Conservation (phyloP, 2,113 vertebrate species). For the Boulengeromyrus knoepffleri region DNA sequence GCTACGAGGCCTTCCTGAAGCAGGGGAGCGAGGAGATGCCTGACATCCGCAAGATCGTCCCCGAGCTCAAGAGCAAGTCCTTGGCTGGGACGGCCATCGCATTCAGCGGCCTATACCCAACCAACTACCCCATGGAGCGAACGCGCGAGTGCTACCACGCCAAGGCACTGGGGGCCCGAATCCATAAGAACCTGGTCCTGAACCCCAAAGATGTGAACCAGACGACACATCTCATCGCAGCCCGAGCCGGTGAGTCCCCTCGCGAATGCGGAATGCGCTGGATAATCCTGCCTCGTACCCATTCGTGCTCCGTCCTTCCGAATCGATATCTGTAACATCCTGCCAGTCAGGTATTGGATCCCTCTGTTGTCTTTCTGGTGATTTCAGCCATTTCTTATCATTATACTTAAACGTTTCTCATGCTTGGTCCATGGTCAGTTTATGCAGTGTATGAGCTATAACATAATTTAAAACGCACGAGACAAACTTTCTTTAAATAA, state of each 20-base stretch:
- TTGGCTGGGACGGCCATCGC: conserved; percentile 73
- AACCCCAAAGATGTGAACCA: conserved; percentile 65
- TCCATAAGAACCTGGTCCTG: conserved; percentile 70
- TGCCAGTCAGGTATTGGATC: background rate
- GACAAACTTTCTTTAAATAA: background rate
- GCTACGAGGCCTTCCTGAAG: conserved; percentile 73
- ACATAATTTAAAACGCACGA: background rate
- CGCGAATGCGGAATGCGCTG: background rate
- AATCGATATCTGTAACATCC: background rate
- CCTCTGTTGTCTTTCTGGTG: background rate
- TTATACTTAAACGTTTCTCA: background rate
- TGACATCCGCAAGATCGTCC: conserved; percentile 87
- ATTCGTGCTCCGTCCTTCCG: background rate
- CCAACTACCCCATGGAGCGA: conserved; percentile 86
- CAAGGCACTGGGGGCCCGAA: conserved; percentile 80
- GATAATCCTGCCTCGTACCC: background rate
- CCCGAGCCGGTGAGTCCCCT: conserved; percentile 73
- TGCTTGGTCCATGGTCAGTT: background rate
- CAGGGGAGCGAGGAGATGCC: conserved; percentile 68
- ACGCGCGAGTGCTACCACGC: conserved; percentile 89
- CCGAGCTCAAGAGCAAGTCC: conserved; percentile 80
- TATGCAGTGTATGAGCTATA: background rate
- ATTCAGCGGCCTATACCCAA: conserved; percentile 92
- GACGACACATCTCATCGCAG: conserved; percentile 86
- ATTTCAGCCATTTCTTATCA: background rate